Evolutionary conservation across 2,797 vertebrate genomes (phyloP).

Genomic region (Molothrus ater): DNA sequence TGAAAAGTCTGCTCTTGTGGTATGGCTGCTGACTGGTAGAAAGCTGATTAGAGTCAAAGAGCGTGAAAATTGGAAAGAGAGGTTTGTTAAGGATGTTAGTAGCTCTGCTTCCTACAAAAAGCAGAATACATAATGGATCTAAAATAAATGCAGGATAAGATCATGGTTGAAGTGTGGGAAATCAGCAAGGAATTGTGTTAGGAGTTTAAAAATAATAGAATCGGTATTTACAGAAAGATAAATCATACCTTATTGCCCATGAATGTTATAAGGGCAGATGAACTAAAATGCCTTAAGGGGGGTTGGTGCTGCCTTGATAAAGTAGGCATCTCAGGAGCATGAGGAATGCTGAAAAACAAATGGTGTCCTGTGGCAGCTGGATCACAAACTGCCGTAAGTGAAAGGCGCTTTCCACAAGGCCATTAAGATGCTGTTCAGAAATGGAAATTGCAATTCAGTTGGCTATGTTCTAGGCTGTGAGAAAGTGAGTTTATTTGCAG

Average conservation of each 20-base stretch:
- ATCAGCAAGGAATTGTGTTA: neutral
- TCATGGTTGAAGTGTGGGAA: neutral
- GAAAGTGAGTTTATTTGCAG: neutral
- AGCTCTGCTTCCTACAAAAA: neutral
- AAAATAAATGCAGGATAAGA: neutral
- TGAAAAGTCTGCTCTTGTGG: neutral
- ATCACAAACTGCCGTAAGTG: neutral
- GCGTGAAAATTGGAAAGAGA: neutral
- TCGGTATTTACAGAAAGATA: neutral
- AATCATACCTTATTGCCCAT: neutral
- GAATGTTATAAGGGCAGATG: neutral
- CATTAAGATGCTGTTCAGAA: neutral
- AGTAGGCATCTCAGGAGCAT: neutral
- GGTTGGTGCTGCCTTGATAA: neutral
- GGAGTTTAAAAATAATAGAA: neutral
- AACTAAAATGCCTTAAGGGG: neutral
- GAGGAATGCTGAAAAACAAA: neutral
- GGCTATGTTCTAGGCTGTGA: neutral
- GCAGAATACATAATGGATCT: neutral
- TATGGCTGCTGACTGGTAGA: neutral
- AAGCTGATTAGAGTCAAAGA: neutral
- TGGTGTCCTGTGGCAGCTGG: neutral
- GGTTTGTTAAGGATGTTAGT: neutral
- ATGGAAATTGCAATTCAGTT: fast-evolving
- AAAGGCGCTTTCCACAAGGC: neutral